A percentile compares a stretch with the other conserved stretches of the same genome.
These are phyloP conservation scores for Tenrec ecaudatus DNA, from an alignment of 2,113 vertebrate species.

Conservation along the genomic window DNA sequence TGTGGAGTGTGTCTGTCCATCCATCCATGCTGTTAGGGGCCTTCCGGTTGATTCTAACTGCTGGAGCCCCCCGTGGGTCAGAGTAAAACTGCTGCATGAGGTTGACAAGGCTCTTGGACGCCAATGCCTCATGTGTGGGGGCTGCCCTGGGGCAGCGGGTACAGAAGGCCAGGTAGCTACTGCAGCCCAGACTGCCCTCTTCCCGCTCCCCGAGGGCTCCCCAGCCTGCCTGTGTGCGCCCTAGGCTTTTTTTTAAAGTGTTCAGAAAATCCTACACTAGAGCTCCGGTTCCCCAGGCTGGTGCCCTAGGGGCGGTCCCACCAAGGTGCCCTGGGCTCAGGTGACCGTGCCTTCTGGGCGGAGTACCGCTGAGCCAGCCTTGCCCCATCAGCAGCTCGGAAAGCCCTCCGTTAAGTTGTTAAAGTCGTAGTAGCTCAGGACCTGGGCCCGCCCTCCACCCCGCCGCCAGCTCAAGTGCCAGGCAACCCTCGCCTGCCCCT, in stretches of 20 bases:
- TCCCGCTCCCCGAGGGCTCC: neutral
- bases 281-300: neutral
- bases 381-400: too few species aligned
- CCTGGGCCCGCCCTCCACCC: neutral
- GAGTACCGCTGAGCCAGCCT: neutral
- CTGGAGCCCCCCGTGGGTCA: neutral
- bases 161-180: neutral
- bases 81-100: neutral
- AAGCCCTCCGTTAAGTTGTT: neutral
- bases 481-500: neutral
- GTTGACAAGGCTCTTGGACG: neutral
- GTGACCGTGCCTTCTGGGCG: rapidly evolving
- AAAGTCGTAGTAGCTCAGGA: neutral
- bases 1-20: neutral
- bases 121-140: neutral
- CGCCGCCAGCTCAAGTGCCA: neutral
- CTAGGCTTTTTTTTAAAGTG: neutral
- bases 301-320: too few species aligned
- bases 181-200: neutral
- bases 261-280: neutral
- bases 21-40: too few species aligned
- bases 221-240: neutral
- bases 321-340: neutral
- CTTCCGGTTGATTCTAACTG: neutral
- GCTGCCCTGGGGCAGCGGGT: neutral